These are phyloP conservation scores for Aplysia californica DNA, from an alignment of 1,140 invertebrate genomes.

Conservation along the genomic window DNA sequence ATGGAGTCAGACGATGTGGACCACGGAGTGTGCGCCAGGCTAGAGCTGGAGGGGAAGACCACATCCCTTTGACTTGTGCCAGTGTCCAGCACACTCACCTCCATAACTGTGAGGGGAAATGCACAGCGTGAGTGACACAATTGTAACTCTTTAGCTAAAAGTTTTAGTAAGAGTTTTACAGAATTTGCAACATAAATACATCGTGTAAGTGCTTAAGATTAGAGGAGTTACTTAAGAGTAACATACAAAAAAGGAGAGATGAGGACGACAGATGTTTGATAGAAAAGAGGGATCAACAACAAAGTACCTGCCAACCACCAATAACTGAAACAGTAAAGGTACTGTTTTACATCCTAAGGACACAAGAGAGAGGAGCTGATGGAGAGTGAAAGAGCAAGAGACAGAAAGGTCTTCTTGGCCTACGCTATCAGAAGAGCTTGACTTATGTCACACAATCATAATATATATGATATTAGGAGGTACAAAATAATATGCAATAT, in stretches of 20 bases:
- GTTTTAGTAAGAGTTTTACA: too few species aligned
- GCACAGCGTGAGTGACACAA: neutral
- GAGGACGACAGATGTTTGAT: too few species aligned
- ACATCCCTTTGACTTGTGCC: neutral
- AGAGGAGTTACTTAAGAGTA: too few species aligned
- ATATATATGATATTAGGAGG: neutral
- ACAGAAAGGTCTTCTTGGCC: neutral
- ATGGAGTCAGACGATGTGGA: neutral
- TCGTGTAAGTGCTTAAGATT: too few species aligned
- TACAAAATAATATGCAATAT: neutral
- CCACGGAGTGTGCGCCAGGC: neutral
- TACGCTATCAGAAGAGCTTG: too few species aligned
- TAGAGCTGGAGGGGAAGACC: neutral
- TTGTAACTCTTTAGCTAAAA: neutral
- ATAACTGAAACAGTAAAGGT: neutral
- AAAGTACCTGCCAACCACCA: too few species aligned
- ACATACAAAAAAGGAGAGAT: too few species aligned
- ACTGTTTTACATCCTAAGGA: too few species aligned
- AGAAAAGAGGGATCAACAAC: too few species aligned
- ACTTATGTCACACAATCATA: neutral
- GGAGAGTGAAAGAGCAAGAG: neutral
- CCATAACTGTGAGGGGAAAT: slow-evolving; percentile 1
- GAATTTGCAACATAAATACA: too few species aligned
- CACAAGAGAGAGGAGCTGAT: neutral
- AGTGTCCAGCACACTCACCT: neutral